These are phyloP conservation scores for Leontopithecus rosalia DNA, from an alignment of 2,797 vertebrate species.

Conservation along the genomic window DNA sequence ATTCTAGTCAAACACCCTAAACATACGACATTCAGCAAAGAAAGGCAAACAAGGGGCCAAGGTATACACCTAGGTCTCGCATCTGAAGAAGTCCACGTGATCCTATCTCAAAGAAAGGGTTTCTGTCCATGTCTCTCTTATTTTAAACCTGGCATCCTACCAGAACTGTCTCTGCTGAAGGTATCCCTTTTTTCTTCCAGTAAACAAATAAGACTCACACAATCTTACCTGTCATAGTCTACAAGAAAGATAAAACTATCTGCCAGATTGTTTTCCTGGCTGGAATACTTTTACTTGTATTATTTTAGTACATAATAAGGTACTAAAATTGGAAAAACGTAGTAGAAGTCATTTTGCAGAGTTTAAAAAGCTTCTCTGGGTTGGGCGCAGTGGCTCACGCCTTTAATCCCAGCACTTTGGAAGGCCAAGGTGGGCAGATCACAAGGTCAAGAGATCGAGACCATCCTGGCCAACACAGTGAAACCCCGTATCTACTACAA, in stretches of 20 bases:
- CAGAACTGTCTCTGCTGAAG: conserved; percentile 15
- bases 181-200: conserved; percentile 72
- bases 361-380: conserved; percentile 44
- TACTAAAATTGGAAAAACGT: conserved; percentile 68
- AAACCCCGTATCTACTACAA: too few relatives aligned
- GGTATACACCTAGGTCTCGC: not conserved
- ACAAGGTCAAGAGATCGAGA: too few relatives aligned
- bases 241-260: conserved; percentile 75
- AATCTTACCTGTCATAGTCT: conserved; percentile 78
- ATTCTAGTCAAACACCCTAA: not conserved
- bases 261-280: conserved; percentile 66
- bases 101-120: not conserved
- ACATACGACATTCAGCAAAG: not conserved
- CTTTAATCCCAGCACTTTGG: too few relatives aligned
- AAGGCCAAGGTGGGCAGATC: too few relatives aligned
- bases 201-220: conserved; percentile 80
- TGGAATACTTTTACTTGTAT: conserved; percentile 60
- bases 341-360: conserved; percentile 84
- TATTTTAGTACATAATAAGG: conserved; percentile 53
- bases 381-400: too few relatives aligned
- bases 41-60: not conserved
- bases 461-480: too few relatives aligned
- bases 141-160: conserved; percentile 16
- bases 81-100: not conserved
- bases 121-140: conserved; percentile 11